Base-by-base conservation (phyloP, 2,113 vertebrate species). In the Willisornis vidua region DNA sequence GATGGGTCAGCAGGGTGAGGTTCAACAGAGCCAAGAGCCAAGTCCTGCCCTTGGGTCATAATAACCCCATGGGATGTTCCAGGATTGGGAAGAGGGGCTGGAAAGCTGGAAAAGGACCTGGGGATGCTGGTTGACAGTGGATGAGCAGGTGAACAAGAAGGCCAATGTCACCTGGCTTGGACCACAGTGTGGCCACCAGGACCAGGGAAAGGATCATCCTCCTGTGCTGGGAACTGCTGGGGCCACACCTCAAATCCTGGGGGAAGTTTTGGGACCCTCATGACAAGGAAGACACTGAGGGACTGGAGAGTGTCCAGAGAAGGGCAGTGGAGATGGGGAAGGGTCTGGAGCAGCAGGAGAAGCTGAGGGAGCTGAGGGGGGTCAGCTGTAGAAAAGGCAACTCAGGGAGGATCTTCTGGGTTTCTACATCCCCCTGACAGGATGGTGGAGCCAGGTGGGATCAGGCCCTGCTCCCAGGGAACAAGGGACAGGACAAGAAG, bases 111-210 rank as follows among this genome's bases (percentile, higher is more conserved):
- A 39, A 58, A 76, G 4, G 11, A 51, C 12, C 4, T 25, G 14
- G 7, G 14, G 5, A 8, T 33, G 7, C 0, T 61, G 29, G 14
- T 24, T 1, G 0, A 28, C 7, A 41, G 25, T 3, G 0, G 12
- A 7, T 68, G 41, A 48, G 20, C 2, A 37, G 41, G 55, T 12
- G 46, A 3, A 11, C 75, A 51, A 41, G 49, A 15, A 12, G 19
- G 20, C 29, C 41, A 48, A 6, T 0, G 2, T 13, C 78, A 31
- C 48, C 29, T 62, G 63, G 41, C 9, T 5, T 68, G 11, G 18
- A 12, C 39, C n/a, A 2, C 7, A 1, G 17, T 7, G 19, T 22
- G 48, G 14, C 15, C 48, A 72, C 9, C 8, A 55, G 52, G 19
- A 10, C 0, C 2, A 24, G 7, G 13, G 19, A 3, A 22, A 11